A percentile compares a stretch with the other conserved stretches of the same genome.
Evolutionary conservation across 1,140 invertebrate genomes (phyloP).

Genomic region (Calephelis nemesis): DNA sequence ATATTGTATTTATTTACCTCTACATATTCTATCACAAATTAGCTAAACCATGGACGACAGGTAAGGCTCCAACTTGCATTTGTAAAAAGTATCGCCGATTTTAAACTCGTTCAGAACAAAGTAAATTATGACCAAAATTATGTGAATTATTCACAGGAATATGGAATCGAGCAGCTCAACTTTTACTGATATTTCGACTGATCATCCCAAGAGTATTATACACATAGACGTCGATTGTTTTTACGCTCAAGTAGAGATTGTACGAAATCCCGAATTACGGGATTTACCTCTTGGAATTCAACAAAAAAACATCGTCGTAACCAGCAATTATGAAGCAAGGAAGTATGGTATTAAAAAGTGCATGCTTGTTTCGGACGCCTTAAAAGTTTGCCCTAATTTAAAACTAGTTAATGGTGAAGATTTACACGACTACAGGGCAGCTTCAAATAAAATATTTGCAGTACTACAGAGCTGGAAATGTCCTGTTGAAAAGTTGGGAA

Average conservation of each 20-base stretch:
- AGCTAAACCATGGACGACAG: constrained; percentile 59
- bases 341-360: constrained; percentile 86
- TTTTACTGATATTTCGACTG: constrained; percentile 50
- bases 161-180: constrained; percentile 71
- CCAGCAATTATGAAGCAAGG: constrained; percentile 88
- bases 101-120: constrained; percentile 65
- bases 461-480: constrained; percentile 84
- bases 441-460: constrained; percentile 84
- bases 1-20: constrained; percentile 51
- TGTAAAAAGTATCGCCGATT: constrained; percentile 47
- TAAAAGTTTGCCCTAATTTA: constrained; percentile 84
- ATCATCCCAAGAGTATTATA: constrained; percentile 84
- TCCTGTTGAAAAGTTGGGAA: constrained; percentile 87
- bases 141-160: constrained; percentile 65
- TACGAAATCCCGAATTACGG: constrained; percentile 83
- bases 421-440: constrained; percentile 85
- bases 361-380: constrained; percentile 85
- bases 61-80: constrained; percentile 51
- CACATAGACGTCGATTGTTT: constrained; percentile 90
- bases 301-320: constrained; percentile 89
- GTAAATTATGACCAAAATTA: constrained; percentile 62
- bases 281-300: constrained; percentile 86
- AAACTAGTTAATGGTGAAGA: constrained; percentile 88
- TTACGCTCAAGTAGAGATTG: constrained; percentile 91
- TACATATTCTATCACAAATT: constrained; percentile 51